phyloP scores from a whole-genome alignment of 2,888 invertebrate species.

The Leptarthrus brevirostris region DNA sequence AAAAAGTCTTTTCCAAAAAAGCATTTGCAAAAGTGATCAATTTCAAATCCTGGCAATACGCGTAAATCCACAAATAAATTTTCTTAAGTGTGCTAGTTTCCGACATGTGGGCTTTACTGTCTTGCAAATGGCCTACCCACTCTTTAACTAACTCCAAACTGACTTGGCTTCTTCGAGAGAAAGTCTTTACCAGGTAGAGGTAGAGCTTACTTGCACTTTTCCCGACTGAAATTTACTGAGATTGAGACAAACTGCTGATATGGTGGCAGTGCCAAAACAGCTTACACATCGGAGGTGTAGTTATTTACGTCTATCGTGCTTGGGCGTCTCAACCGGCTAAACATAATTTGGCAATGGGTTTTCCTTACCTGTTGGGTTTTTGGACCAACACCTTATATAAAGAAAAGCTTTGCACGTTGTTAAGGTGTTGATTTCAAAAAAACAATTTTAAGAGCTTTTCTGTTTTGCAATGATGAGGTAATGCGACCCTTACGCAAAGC shows the following conservation, averaged over 20 bases:
- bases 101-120: neutral
- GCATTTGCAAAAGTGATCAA: conserved; percentile 10
- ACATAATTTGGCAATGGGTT: no score
- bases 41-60: conserved; percentile 23
- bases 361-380: no score
- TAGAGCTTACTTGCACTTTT: neutral
- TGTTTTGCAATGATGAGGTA: no score
- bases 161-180: conserved; percentile 7
- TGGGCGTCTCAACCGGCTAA: no score
- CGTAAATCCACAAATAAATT: neutral
- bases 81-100: conserved; percentile 5
- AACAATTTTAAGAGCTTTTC: no score
- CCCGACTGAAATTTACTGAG: neutral
- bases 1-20: conserved; percentile 14
- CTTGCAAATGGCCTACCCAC: conserved; percentile 12
- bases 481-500: no score
- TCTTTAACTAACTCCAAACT: neutral
- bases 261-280: neutral
- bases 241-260: neutral
- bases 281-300: no score
- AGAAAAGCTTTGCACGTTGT: no score
- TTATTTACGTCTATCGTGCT: no score
- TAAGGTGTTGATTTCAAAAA: no score
- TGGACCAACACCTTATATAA: no score
- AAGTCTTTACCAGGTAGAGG: neutral